phyloP scores from a whole-genome alignment of 2,113 vertebrate species.

The Crocuta crocuta region DNA sequence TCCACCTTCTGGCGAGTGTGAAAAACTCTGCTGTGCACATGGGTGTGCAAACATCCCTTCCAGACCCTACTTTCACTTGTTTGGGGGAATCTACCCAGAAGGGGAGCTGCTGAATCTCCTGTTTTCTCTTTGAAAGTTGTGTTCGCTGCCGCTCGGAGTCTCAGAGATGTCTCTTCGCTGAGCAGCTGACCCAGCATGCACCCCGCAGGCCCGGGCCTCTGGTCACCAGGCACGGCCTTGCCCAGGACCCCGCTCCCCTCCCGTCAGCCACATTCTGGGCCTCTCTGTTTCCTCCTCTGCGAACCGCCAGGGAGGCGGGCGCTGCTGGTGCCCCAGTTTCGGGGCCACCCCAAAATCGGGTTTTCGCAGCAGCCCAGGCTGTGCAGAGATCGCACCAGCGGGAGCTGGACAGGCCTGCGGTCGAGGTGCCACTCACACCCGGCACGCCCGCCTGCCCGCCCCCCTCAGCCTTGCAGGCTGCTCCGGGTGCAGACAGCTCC shows the following conservation, averaged over 20 bases:
- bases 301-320: not conserved
- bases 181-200: not conserved
- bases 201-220: rapidly evolving
- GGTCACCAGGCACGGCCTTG: no score
- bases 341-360: not conserved
- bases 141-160: not conserved
- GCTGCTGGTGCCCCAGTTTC: not conserved
- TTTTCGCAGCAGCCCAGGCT: not conserved
- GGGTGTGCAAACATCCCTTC: not conserved
- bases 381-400: not conserved
- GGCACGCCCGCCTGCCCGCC: not conserved
- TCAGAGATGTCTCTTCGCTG: not conserved
- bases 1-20: no score
- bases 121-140: not conserved
- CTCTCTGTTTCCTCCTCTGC: slow-evolving; percentile 48
- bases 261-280: not conserved
- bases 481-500: not conserved
- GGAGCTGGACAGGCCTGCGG: not conserved
- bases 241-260: no score
- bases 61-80: not conserved
- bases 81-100: rapidly evolving
- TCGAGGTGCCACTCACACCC: slow-evolving; percentile 39
- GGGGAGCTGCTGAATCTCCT: not conserved
- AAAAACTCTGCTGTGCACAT: rapidly evolving
- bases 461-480: not conserved